Conservation (phyloP, 2,888 invertebrate genomes). For the Agriopis aurantiaria region DNA sequence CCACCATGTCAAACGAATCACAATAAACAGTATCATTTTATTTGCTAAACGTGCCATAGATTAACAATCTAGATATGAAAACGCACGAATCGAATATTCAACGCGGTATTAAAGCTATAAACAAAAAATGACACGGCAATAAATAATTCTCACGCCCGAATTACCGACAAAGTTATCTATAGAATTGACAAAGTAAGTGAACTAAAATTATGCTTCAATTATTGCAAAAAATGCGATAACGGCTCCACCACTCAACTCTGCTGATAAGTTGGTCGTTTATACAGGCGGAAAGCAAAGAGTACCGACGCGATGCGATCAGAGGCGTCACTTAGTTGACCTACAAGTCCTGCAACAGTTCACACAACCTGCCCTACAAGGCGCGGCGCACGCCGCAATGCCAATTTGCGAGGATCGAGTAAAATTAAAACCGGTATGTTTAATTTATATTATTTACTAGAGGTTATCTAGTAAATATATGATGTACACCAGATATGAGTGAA, state of each 20-base stretch:
- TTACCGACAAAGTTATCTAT: background rate
- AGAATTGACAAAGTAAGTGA: background rate
- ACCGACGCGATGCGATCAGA: conserved; percentile 46
- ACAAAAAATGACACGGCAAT: conserved; percentile 40
- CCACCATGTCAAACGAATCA: conserved; percentile 18
- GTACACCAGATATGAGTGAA: too few species aligned
- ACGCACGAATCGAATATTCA: conserved; percentile 33
- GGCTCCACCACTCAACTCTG: background rate
- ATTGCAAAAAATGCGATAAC: background rate
- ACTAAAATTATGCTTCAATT: background rate
- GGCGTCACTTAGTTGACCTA: conserved; percentile 48
- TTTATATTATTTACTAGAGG: too few species aligned
- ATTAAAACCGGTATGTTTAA: background rate
- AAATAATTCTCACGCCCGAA: conserved; percentile 52
- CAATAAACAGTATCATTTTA: conserved; percentile 31
- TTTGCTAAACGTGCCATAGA: conserved; percentile 41
- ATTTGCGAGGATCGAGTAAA: conserved; percentile 8
- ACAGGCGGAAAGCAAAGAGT: conserved; percentile 47
- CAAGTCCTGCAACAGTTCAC: conserved; percentile 33
- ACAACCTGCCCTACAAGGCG: conserved; percentile 51
- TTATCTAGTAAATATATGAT: too few species aligned
- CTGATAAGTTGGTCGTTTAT: conserved; percentile 15
- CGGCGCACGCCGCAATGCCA: conserved; percentile 36
- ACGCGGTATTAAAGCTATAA: conserved; percentile 28
- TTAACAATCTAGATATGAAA: conserved; percentile 40